Evolutionary conservation across 2,888 invertebrate genomes (phyloP).

Genomic region (Kryphioiulus occultus): DNA sequence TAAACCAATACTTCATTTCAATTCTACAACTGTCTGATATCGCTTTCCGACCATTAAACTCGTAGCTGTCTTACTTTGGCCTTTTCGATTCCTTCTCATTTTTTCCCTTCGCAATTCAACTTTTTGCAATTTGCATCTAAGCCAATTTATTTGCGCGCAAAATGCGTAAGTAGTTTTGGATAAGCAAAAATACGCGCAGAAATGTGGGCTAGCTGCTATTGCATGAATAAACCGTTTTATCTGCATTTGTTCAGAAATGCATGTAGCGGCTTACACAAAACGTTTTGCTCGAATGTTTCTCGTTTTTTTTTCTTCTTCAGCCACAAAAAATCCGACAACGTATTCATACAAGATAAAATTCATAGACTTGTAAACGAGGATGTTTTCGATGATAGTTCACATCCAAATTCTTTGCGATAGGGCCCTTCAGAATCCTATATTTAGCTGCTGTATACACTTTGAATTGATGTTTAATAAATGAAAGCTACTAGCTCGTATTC

Average conservation of each 20-base stretch:
- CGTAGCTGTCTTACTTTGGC: background rate
- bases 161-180: constrained; percentile 12
- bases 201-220: constrained; percentile 27
- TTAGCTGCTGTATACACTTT: background rate
- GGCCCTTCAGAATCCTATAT: background rate
- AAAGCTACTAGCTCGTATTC: background rate
- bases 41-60: background rate
- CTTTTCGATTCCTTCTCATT: background rate
- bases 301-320: background rate
- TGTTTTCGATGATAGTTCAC: background rate
- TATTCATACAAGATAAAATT: background rate
- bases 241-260: constrained; percentile 20
- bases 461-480: background rate
- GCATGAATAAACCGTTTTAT: constrained; percentile 24
- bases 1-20: background rate
- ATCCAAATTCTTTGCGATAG: background rate
- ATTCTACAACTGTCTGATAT: background rate
- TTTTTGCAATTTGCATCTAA: constrained; percentile 32
- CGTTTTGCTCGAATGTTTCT: constrained; percentile 29
- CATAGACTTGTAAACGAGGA: constrained; percentile 32
- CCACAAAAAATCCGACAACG: background rate
- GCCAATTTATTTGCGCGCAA: constrained; percentile 21
- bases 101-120: background rate
- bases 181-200: background rate
- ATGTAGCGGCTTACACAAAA: constrained; percentile 30